Evolutionary conservation across 2,113 vertebrate species (phyloP).

Genomic region (Onychostoma macrolepis): DNA sequence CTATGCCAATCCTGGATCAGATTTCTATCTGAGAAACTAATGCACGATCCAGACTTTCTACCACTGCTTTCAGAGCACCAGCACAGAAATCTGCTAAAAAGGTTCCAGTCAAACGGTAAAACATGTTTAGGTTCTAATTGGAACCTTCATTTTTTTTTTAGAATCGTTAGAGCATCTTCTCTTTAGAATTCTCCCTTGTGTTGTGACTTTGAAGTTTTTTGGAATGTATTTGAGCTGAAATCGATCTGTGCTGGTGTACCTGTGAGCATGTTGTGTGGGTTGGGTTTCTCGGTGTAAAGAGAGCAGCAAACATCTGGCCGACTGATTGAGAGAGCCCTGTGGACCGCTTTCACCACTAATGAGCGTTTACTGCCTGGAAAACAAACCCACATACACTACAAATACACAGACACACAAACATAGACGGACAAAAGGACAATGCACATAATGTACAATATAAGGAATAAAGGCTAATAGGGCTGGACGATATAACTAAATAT

Average conservation of each 20-base stretch:
- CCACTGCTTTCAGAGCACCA: background rate
- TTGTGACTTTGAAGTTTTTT: background rate
- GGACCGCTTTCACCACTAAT: conserved; percentile 16
- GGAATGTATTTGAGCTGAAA: background rate
- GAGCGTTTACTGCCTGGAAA: conserved; percentile 46
- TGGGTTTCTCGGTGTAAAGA: background rate
- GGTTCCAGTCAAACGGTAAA: background rate
- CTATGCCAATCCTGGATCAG: background rate
- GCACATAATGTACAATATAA: background rate
- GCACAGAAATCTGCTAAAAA: background rate
- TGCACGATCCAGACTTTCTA: background rate
- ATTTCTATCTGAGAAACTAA: conserved; percentile 4
- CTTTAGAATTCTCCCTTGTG: background rate
- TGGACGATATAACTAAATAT: background rate
- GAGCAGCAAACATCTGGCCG: conserved; percentile 17
- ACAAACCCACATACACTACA: conserved; percentile 23
- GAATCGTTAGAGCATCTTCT: background rate
- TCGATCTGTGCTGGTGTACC: background rate
- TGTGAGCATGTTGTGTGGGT: conserved; percentile 12
- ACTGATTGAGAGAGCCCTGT: conserved; percentile 28
- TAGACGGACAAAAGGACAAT: background rate
- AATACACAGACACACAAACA: background rate
- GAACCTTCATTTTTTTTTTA: conserved; percentile 5
- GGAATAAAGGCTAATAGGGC: background rate
- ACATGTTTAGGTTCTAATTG: background rate